A percentile compares a stretch with the other conserved stretches of the same genome.
These are phyloP conservation scores for Dipodomys stephensi DNA, from an alignment of 2,113 vertebrate species.

Conservation along the genomic window DNA sequence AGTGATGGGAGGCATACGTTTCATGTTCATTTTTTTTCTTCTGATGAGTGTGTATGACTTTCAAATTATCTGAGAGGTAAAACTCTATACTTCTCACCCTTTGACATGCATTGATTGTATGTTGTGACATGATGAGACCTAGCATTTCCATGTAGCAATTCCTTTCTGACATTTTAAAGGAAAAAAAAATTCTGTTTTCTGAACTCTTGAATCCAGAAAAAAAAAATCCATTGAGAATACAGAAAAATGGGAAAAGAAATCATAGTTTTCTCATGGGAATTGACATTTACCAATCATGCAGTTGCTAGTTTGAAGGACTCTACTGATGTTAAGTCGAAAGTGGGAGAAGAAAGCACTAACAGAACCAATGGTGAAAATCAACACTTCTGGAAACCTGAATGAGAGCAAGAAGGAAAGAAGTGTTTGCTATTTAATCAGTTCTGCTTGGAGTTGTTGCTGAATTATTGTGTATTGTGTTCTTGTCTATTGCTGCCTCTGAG, in stretches of 20 bases:
- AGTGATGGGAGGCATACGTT: not conserved
- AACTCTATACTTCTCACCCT: constrained; percentile 16
- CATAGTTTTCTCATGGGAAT: not conserved
- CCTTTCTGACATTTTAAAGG: constrained; percentile 10
- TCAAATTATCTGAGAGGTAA: constrained; percentile 31
- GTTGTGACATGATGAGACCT: not conserved
- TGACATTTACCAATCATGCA: constrained; percentile 15
- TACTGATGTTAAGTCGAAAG: constrained; percentile 26
- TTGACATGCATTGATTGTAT: not conserved
- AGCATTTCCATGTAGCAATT: constrained; percentile 5
- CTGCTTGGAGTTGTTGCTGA: not conserved
- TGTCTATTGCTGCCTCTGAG: not conserved
- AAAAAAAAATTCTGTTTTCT: constrained; percentile 20
- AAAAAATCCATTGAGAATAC: constrained; percentile 41
- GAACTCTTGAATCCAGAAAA: not conserved
- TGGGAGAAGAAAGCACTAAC: not conserved
- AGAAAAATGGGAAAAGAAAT: not conserved
- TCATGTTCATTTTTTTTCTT: not conserved
- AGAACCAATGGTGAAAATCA: not conserved
- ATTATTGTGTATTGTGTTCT: not conserved
- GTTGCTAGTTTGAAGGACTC: constrained; percentile 24
- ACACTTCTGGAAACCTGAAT: not conserved
- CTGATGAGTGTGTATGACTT: not conserved
- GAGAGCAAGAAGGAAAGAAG: not conserved
- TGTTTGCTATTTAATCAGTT: not conserved